These are phyloP conservation scores for Aspidapion aeneum DNA, from an alignment of 2,888 invertebrate species.

Conservation along the genomic window DNA sequence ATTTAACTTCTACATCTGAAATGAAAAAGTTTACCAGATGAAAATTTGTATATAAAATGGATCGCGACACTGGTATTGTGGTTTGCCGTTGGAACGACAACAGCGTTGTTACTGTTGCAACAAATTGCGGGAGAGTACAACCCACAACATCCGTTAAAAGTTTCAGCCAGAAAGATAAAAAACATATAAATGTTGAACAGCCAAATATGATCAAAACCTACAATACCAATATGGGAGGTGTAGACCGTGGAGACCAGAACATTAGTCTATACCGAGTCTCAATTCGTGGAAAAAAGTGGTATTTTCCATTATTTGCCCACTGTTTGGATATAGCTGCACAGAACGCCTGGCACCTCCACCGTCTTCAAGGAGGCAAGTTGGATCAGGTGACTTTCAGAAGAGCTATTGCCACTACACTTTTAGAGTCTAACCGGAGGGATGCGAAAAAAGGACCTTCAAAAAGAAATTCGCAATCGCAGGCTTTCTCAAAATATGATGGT, in stretches of 20 bases:
- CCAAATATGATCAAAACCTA: constrained; percentile 28
- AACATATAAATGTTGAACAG: constrained; percentile 23
- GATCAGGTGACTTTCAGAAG: constrained; percentile 29
- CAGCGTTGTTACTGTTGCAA: constrained; percentile 23
- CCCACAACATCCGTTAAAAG: constrained; percentile 15
- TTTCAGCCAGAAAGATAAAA: constrained; percentile 23
- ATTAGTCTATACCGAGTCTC: constrained; percentile 29
- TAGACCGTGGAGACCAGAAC: constrained; percentile 32
- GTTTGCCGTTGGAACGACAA: constrained; percentile 30
- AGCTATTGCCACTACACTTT: too few relatives aligned
- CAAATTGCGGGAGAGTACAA: constrained; percentile 17
- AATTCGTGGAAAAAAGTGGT: too few relatives aligned
- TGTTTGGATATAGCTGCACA: too few relatives aligned
- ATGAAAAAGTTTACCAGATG: background rate
- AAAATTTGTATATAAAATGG: background rate
- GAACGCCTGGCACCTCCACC: constrained; percentile 32
- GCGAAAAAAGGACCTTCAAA: too few relatives aligned
- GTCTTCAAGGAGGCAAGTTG: constrained; percentile 21
- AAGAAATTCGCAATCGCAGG: too few relatives aligned
- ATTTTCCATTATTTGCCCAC: constrained; percentile 32
- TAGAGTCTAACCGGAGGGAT: too few relatives aligned
- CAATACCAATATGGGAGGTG: constrained; percentile 33
- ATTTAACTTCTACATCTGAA: background rate
- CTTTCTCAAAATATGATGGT: too few relatives aligned
- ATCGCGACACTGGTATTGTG: background rate